These are phyloP conservation scores for Drosophila pseudoananassae DNA, from an alignment of 1,140 invertebrate species.

Conservation along the genomic window DNA sequence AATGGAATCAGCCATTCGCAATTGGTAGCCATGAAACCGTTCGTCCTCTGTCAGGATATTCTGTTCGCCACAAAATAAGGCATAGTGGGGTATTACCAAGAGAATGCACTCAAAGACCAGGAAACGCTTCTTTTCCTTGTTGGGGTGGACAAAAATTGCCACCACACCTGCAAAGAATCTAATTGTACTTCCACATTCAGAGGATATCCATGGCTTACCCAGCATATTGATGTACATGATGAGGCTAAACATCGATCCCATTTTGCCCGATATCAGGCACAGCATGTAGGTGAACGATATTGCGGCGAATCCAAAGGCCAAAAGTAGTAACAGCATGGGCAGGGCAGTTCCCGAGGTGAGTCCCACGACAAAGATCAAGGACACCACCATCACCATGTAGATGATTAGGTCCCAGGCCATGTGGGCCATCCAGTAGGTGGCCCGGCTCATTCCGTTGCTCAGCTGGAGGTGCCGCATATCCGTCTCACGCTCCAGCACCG, in stretches of 20 bases:
- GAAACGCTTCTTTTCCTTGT: fast-evolving
- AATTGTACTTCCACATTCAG: background rate
- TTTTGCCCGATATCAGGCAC: slow-evolving; percentile 4
- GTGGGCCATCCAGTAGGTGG: slow-evolving; percentile 88
- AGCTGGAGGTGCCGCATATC: slow-evolving; percentile 85
- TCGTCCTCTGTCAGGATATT: background rate
- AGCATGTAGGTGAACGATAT: slow-evolving; percentile 42
- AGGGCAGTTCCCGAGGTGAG: fast-evolving
- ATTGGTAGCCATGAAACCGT: background rate
- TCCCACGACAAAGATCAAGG: slow-evolving; percentile 75
- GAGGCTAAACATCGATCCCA: slow-evolving; percentile 7
- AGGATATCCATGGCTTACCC: slow-evolving; percentile 7
- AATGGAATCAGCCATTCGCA: background rate
- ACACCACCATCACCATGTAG: slow-evolving; percentile 2
- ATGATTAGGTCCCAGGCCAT: slow-evolving; percentile 87
- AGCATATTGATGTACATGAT: slow-evolving; percentile 34
- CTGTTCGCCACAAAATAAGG: slow-evolving; percentile 19
- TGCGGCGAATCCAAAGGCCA: slow-evolving; percentile 30
- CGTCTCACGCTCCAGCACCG: slow-evolving; percentile 86
- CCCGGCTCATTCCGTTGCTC: slow-evolving; percentile 89
- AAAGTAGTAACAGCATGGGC: background rate
- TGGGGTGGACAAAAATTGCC: slow-evolving; percentile 7
- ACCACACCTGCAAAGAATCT: slow-evolving; percentile 15
- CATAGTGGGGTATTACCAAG: slow-evolving; percentile 29
- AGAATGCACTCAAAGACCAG: background rate